Percentiles rank a stretch among this genome's conserved stretches.
These are phyloP conservation scores for Timema podura DNA, from an alignment of 2,888 invertebrate species.

Conservation along the genomic window DNA sequence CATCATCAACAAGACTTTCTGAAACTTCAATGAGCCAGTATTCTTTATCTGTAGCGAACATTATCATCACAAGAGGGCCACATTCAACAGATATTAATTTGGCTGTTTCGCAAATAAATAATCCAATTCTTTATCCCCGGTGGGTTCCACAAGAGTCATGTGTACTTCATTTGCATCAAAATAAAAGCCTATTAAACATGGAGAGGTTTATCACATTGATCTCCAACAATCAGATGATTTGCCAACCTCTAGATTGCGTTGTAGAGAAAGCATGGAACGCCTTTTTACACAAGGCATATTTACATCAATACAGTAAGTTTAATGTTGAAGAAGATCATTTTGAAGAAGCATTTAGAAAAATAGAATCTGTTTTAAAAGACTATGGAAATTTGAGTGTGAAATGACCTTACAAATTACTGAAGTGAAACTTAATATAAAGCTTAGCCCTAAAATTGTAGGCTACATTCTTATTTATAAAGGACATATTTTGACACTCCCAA, in stretches of 20 bases:
- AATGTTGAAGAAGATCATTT: slow-evolving; percentile 49
- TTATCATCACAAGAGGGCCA: slow-evolving; percentile 46
- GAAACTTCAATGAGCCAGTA: slow-evolving; percentile 26
- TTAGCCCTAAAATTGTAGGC: too few species aligned
- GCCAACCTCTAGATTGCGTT: slow-evolving; percentile 43
- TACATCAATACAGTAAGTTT: slow-evolving; percentile 51
- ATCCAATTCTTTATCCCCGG: slow-evolving; percentile 40
- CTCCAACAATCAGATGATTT: slow-evolving; percentile 47
- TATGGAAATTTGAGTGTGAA: too few species aligned
- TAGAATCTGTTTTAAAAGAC: slow-evolving; percentile 38
- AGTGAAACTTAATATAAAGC: too few species aligned
- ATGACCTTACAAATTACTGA: too few species aligned
- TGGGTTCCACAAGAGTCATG: slow-evolving; percentile 43
- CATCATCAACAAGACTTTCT: slow-evolving; percentile 12
- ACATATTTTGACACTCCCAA: too few species aligned
- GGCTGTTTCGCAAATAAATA: background rate
- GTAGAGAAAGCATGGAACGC: slow-evolving; percentile 48
- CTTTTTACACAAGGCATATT: slow-evolving; percentile 48
- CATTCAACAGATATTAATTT: slow-evolving; percentile 30
- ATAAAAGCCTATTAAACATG: slow-evolving; percentile 42
- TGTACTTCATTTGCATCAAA: slow-evolving; percentile 44
- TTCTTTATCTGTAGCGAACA: slow-evolving; percentile 41
- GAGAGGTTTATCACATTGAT: slow-evolving; percentile 47
- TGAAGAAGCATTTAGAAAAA: slow-evolving; percentile 47
- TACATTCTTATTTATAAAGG: too few species aligned